A percentile compares a stretch with the other conserved stretches of the same genome.
Conservation (phyloP, 1,140 invertebrate genomes). For the Melanaphis sacchari region DNA sequence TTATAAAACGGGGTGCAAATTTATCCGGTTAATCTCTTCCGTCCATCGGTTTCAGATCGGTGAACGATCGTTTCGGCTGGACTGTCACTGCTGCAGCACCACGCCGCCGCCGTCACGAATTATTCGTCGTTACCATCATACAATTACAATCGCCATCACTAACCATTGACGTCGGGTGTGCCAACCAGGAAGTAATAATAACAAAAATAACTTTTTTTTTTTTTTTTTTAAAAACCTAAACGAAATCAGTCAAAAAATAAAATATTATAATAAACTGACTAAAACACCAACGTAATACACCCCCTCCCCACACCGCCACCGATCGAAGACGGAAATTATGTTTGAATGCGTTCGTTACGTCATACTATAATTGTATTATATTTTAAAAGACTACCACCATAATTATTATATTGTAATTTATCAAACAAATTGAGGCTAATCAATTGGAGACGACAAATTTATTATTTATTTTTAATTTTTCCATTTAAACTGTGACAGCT, state of each 20-base stretch:
- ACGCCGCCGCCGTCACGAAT: not conserved
- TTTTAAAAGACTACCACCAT: too few species aligned
- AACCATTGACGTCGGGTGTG: not conserved
- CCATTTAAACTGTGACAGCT: not conserved
- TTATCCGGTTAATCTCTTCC: constrained; percentile 37
- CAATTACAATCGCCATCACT: not conserved
- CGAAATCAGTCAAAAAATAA: not conserved
- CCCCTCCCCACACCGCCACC: too few species aligned
- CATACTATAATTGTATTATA: not conserved
- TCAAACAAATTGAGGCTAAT: not conserved
- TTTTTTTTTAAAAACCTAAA: not conserved
- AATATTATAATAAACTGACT: not conserved
- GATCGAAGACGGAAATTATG: not conserved
- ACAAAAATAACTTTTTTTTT: not conserved
- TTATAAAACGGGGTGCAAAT: constrained; percentile 16
- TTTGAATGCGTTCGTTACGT: not conserved
- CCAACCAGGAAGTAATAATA: not conserved
- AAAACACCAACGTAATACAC: not conserved
- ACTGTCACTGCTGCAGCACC: not conserved
- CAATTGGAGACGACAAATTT: not conserved
- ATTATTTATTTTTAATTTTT: not conserved
- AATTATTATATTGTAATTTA: not conserved
- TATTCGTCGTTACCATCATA: not conserved
- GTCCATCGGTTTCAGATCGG: constrained; percentile 25
- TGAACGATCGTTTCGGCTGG: constrained; percentile 24